These are phyloP conservation scores for Nephrotoma guestfalica DNA, from an alignment of 2,888 invertebrate genomes.

Conservation along the genomic window DNA sequence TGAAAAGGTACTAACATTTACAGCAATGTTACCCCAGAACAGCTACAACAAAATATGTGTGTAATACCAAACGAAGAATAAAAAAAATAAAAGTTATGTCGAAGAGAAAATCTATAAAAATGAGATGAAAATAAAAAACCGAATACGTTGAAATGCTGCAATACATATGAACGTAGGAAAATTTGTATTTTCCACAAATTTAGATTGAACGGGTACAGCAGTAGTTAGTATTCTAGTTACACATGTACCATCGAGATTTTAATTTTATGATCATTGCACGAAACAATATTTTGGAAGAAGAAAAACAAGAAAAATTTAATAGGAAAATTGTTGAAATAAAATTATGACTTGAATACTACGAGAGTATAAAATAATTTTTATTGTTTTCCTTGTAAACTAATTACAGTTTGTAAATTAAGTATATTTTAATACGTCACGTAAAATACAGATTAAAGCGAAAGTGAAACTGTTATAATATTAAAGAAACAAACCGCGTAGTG, in stretches of 20 bases:
- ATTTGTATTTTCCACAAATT: not conserved
- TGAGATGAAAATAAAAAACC: not conserved
- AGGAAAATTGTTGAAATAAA: not conserved
- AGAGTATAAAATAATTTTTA: no score
- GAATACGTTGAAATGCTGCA: not conserved
- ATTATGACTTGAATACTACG: not conserved
- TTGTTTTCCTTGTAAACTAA: no score
- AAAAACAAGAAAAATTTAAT: not conserved
- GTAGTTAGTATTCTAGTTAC: not conserved
- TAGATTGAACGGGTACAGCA: not conserved
- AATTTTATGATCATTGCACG: not conserved
- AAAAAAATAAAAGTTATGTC: not conserved
- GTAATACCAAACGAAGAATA: not conserved
- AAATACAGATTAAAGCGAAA: not conserved
- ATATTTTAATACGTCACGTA: not conserved
- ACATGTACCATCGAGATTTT: not conserved
- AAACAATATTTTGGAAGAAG: not conserved
- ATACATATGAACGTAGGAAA: not conserved
- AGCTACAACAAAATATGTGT: not conserved
- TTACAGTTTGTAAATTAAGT: not conserved
- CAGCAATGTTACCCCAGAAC: not conserved
- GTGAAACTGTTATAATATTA: not conserved
- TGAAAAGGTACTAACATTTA: not conserved
- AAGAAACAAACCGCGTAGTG: not conserved
- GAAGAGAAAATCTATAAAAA: not conserved